Evolutionary conservation across 2,113 vertebrate genomes (phyloP).

Genomic region (Penelope pileata): DNA sequence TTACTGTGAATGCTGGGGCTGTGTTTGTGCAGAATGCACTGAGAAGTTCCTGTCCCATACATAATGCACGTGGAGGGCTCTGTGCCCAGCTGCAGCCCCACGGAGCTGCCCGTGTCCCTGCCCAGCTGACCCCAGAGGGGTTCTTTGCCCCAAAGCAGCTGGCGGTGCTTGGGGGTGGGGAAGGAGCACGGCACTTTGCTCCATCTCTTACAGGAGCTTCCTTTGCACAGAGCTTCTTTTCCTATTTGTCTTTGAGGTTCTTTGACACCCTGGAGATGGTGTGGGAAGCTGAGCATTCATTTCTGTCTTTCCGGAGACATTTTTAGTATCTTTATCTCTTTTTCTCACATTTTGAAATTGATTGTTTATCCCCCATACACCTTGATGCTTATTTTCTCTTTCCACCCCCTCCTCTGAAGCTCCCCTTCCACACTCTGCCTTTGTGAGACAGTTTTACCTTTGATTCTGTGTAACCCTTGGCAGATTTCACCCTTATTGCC

Average conservation of each 20-base stretch:
- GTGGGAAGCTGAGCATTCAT: not conserved
- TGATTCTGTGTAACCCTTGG: not conserved
- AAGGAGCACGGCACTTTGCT: accelerated
- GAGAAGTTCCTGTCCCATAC: not conserved
- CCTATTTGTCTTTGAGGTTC: not conserved
- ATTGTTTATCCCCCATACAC: not conserved
- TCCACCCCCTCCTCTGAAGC: not conserved
- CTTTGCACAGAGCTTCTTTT: not conserved
- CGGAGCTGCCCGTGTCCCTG: not conserved
- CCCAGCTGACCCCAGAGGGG: not conserved
- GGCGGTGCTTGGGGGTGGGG: accelerated
- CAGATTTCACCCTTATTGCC: not conserved
- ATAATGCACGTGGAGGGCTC: not conserved
- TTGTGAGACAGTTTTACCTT: not conserved
- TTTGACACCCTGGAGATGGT: not conserved
- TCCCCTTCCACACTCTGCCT: not conserved
- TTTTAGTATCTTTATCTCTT: not conserved
- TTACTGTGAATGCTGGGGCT: not conserved
- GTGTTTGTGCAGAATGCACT: accelerated
- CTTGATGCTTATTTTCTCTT: not conserved
- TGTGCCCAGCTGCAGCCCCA: not conserved
- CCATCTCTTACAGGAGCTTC: not conserved
- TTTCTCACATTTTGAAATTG: not conserved
- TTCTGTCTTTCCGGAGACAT: not conserved
- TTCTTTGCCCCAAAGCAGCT: too few relatives aligned